These are phyloP conservation scores for Syngnathus typhle DNA, from an alignment of 2,113 vertebrate genomes.

Conservation along the genomic window DNA sequence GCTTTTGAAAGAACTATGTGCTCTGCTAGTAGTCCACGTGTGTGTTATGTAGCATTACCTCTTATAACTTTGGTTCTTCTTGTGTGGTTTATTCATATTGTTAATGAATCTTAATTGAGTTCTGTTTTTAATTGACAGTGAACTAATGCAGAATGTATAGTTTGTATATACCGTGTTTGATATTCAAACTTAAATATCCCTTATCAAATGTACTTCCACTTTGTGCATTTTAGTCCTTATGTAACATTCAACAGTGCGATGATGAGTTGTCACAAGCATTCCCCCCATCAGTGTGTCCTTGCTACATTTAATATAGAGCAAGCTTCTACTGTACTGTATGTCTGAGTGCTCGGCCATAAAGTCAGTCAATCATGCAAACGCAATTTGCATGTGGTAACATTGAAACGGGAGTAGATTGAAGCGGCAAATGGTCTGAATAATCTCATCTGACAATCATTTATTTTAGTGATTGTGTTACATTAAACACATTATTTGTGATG, in stretches of 20 bases:
- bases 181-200: too few species aligned
- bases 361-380: conserved; percentile 31
- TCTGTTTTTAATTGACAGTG: neutral
- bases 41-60: neutral
- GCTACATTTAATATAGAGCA: conserved; percentile 4
- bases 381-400: conserved; percentile 39
- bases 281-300: neutral
- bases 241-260: conserved; percentile 23
- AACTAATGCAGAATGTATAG: neutral
- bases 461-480: conserved; percentile 35
- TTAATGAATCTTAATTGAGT: neutral
- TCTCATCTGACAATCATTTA: conserved; percentile 50
- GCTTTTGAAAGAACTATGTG: neutral
- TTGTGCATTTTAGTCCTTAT: neutral
- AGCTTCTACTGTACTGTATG: conserved; percentile 6
- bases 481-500: conserved; percentile 36
- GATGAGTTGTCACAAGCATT: conserved; percentile 26
- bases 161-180: neutral
- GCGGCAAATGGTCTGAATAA: conserved; percentile 58
- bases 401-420: conserved; percentile 16
- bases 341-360: conserved; percentile 11
- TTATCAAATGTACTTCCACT: too few species aligned
- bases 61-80: neutral
- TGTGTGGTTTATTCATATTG: neutral
- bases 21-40: neutral